Evolutionary conservation across 2,888 invertebrate species (phyloP).

Genomic region (Mythimna loreyi): DNA sequence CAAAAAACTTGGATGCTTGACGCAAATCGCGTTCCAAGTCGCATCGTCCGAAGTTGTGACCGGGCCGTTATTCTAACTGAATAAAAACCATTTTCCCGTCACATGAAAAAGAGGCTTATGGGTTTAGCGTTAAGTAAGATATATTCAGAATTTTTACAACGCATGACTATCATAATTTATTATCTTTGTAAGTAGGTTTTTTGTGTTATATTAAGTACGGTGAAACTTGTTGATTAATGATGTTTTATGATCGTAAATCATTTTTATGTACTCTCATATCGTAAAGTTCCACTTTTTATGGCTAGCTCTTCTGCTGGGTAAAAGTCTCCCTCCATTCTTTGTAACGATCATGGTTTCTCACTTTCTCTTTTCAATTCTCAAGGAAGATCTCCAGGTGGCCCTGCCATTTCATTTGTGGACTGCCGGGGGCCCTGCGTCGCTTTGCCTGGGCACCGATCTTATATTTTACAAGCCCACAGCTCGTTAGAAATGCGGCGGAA

Average conservation of each 20-base stretch:
- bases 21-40: not conserved
- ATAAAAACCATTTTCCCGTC: conserved; percentile 17
- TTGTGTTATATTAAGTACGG: conserved; percentile 21
- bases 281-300: no score
- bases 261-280: not conserved
- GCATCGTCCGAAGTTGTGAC: not conserved
- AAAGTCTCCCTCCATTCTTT: no score
- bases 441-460: no score
- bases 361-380: no score
- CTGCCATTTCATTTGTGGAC: no score
- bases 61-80: not conserved
- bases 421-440: no score
- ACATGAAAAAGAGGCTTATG: conserved; percentile 34
- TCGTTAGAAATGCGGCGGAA: no score
- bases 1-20: no score
- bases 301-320: no score
- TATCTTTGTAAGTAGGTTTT: conserved; percentile 16
- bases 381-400: no score
- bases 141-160: conserved; percentile 25
- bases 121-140: conserved; percentile 30
- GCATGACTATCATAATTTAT: conserved; percentile 25
- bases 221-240: conserved; percentile 33
- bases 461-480: no score
- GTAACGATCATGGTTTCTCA: no score
- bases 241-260: conserved; percentile 9